Evolutionary conservation across 2,888 invertebrate genomes (phyloP), one percentile per base, ranked within the genome.

Genomic region (Oeneis ivallda): DNA sequence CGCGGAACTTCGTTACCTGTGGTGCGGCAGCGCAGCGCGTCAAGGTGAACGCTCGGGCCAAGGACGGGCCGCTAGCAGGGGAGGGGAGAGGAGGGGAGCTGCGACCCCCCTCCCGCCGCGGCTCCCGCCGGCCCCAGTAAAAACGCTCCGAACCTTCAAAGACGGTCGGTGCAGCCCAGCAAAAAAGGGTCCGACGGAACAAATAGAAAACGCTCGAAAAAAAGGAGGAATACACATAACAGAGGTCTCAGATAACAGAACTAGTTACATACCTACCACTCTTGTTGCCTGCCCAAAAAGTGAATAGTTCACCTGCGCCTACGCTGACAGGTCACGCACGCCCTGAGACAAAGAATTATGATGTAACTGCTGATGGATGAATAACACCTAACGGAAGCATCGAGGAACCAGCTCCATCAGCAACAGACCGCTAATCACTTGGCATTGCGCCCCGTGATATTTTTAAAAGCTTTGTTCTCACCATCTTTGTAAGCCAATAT

Each of bases 1-100:
- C 92, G 92, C 91, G 86, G 92, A 92, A 92, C 91, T 91, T 86
- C 83, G 90, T 89, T 92, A 92, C 92, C 91, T 90, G 91, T 87
- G 89, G 84, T 87, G 87, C 84, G 86, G 85, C 85, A 83, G 82
- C 87, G 86, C 86, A 85, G 84, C 89, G 85, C 80, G 85, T 89
- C 89, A 92, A 92, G 92, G 90, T 92, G 92, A 89, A 92, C 87
- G 90, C 82, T 88, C 91, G 88, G 87, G 89, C 90, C 90, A 90
- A 91, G 90, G 92, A 92, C 90, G 92, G 84, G 80, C 80, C 82
- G 85, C 81, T 81, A 79, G 83, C 81, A 86, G 82, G 85, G 87
- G 85, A 85, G 85, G 83, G 85, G 82, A 83, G 82, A 81, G 79
- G 80, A 80, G 79, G 7, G 8, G 37, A 7, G 37, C 37, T 37